Evolutionary conservation across 2,888 invertebrate genomes (phyloP).

Genomic region (Trypoxylon attenuatum): DNA sequence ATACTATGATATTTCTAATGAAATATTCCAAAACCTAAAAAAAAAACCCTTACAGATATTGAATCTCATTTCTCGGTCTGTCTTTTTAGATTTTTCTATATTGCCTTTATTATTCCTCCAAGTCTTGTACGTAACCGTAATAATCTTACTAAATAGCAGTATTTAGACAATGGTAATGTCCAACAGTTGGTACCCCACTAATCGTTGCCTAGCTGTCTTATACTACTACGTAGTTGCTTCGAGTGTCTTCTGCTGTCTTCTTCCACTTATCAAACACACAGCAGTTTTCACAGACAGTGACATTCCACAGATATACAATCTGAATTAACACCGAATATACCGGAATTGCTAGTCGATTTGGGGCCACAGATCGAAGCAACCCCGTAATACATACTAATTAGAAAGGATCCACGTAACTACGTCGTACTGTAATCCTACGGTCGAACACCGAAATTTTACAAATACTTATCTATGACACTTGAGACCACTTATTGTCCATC

Average conservation of each 20-base stretch:
- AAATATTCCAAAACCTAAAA: too few species aligned
- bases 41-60: too few species aligned
- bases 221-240: slow-evolving; percentile 67
- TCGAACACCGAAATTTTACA: too few species aligned
- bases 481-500: too few species aligned
- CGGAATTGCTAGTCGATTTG: too few species aligned
- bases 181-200: slow-evolving; percentile 71
- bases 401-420: slow-evolving; percentile 21
- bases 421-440: too few species aligned
- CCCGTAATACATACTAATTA: slow-evolving; percentile 41
- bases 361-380: slow-evolving; percentile 62
- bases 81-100: slow-evolving; percentile 33
- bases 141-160: slow-evolving; percentile 57
- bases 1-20: too few species aligned
- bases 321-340: not conserved
- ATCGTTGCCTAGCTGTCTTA: slow-evolving; percentile 60
- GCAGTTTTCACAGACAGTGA: not conserved
- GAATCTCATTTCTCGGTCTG: slow-evolving; percentile 42
- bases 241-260: slow-evolving; percentile 50
- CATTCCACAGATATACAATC: not conserved
- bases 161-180: slow-evolving; percentile 74
- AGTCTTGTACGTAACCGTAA: slow-evolving; percentile 45
- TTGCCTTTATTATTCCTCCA: slow-evolving; percentile 29
- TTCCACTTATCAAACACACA: not conserved
- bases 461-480: too few species aligned